A percentile compares a stretch with the other conserved stretches of the same genome.
Evolutionary conservation across 2,113 vertebrate species (phyloP).

Genomic region (Festucalex cinctus): DNA sequence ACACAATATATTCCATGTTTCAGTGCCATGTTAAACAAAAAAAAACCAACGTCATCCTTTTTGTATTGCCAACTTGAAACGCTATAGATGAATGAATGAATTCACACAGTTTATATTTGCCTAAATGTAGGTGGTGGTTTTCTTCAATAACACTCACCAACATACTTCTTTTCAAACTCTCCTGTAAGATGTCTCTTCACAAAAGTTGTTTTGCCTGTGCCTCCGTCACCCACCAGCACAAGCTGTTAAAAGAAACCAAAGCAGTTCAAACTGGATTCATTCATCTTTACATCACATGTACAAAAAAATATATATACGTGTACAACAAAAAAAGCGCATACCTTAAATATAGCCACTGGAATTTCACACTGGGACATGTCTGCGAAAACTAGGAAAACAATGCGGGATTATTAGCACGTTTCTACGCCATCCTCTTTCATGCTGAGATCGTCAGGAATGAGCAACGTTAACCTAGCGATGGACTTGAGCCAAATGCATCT

Average conservation of each 20-base stretch:
- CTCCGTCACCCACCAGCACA: constrained; percentile 94
- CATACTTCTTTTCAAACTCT: constrained; percentile 99
- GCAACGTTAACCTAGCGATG: neutral
- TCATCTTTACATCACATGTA: neutral
- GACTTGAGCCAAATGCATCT: neutral
- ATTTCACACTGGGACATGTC: constrained; percentile 41
- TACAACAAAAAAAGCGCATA: constrained; percentile 29
- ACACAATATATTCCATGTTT: too few species aligned
- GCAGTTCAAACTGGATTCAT: constrained; percentile 30
- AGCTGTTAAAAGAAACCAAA: constrained; percentile 69
- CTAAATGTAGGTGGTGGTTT: neutral
- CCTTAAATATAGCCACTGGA: constrained; percentile 65
- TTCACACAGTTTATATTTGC: too few species aligned
- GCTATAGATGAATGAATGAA: too few species aligned
- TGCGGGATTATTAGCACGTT: constrained; percentile 51
- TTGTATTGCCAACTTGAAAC: too few species aligned
- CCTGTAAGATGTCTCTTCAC: constrained; percentile 96
- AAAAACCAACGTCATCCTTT: neutral
- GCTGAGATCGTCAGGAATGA: neutral
- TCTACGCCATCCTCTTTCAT: neutral
- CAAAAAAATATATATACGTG: neutral
- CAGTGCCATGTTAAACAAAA: too few species aligned
- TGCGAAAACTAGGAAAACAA: constrained; percentile 35
- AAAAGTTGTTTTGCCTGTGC: constrained; percentile 96
- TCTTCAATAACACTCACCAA: constrained; percentile 76